Base-by-base conservation (phyloP, 1,140 invertebrate genomes). In the Amyelois transitella region DNA sequence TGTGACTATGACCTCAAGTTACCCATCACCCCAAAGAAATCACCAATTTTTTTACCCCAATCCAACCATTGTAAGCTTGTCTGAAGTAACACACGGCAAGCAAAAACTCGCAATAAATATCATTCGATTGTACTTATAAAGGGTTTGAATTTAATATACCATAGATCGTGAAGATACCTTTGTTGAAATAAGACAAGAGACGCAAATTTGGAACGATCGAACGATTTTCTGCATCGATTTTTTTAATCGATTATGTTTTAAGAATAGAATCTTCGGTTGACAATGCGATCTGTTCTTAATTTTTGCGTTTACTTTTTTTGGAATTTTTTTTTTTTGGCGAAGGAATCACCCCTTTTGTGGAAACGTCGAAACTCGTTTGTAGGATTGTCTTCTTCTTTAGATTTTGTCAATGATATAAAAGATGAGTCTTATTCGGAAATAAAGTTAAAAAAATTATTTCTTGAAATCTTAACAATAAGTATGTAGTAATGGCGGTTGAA, bases 21-120 rank as follows among this genome's bases (percentile, higher is more conserved):
- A 82, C 77, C 77, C 72, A 76, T 72, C 66, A 80, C 79, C 77
- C 77, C 71, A 52, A 62, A 49, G 56, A 25, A 28, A 59, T 64
- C 66, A 18, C 59, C 62, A 60, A 38, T 60, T 56, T 69, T 66
- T 64, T 72, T 61, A 56, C 57, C 57, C 54, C 55, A 20, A 66
- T 69, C 68, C 72, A 69, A 43, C 65, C 62, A 77, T 83, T 81
- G 75, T 81, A 45, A 48, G 52, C 44, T 54, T 75, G 77, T 82
- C 64, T 80, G 61, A 75, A 83, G 81, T 73, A 77, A 76, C 78
- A 71, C 75, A 76, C 62, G 61, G 69, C 69, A 70, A 77, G 62
- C 28, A 79, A 84, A 81, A 82, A 85, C 80, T 66, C 67, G 63
- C 81, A 84, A 87, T 87, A 87, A 87, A 87, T 87, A 87, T 85